Base-by-base conservation (phyloP, 2,797 vertebrate genomes). In the Limnodromus scolopaceus region DNA sequence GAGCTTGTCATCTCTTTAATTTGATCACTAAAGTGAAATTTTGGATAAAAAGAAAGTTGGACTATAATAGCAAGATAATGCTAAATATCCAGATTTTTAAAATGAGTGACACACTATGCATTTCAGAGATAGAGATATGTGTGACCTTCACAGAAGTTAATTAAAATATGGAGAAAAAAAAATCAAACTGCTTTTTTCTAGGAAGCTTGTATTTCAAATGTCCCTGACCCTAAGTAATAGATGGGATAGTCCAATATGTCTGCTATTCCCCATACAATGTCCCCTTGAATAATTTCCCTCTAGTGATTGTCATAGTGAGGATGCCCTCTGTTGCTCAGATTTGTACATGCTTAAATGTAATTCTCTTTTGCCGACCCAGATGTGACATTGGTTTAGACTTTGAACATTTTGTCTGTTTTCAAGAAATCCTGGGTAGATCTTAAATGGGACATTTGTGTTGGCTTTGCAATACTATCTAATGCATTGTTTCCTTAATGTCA, bases 121-220 rank as follows among this genome's bases (percentile, higher is more conserved):
- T 92, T 91, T 96, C 87, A 91, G 82, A 97, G 96, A 96, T 96
- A 88, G 71, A 96, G 95, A 97, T 95, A 97, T 4, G 89, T 69
- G 77, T 84, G 97, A 97, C 97, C 97, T 97, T 97, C 95, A 89
- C 51, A 77, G 63, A 87, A 97, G 92, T 97, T 97, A 97, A 97
- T 97, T 97, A 96, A 97, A 96, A 95, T 93, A 84, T 5, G 20
- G 36, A 75, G 51, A 16, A 77, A 94, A 94, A 95, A 81, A 77
- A 30, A 4, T 70, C 30, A 53, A 94, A 68, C 48, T 43, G 23
- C 32, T 77, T 58, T 63, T 84, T 48, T 22, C 36, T 64, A 74
- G 80, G 74, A 89, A 95, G 54, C 54, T 11, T 78, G 76, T 75
- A 68, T 96, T 96, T 89, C 74, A 91, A 75, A 93, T 70, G 85